Evolutionary conservation across 2,888 invertebrate species (phyloP), one percentile per base, ranked within the genome.

Genomic region (Apomyelois bistriatella): DNA sequence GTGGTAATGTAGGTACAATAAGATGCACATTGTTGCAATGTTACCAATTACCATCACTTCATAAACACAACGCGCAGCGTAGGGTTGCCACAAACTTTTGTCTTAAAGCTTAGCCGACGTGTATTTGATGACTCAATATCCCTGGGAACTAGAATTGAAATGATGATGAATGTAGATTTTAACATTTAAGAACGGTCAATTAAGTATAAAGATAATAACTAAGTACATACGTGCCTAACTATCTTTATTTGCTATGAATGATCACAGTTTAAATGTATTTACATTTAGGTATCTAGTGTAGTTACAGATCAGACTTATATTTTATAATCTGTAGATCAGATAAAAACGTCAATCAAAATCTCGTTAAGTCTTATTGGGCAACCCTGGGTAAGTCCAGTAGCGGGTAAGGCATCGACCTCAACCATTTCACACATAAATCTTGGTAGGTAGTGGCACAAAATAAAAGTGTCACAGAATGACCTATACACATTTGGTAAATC

Each of bases 381-480:
- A 6, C 36, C 52, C 52, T 43, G 52, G 36, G 52, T 52, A 52
- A 50, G 28, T 17, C 43, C 52, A 28, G 52, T 43, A 42, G 52
- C 52, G 10, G 8, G 50, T 30, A 68, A 74, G 74, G 70, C 78
- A 75, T 75, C 78, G 80, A 82, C 80, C 82, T 82, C 78, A 68
- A 64, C 66, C 64, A 74, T 77, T 84, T 85, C 83, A 72, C 85
- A 84, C 82, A 83, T 82, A 82, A 84, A 82, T 83, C 82, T 79
- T 76, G 72, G 68, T 15, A 40, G 15, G 15, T 15, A 15, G 32
- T 13, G 16, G 16, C 16, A 40, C 16, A 16, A 15, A 40, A 40
- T 15, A 40, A 40, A 16, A 5, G 9, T 32, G 16, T 6, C 15
- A 13, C 7, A 16, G 40, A 40, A 16, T 16, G 10, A 1, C 5